Percentiles rank a stretch among this genome's conserved stretches.
phyloP scores from a whole-genome alignment of 2,888 invertebrate genomes.

The Agriopis aurantiaria region DNA sequence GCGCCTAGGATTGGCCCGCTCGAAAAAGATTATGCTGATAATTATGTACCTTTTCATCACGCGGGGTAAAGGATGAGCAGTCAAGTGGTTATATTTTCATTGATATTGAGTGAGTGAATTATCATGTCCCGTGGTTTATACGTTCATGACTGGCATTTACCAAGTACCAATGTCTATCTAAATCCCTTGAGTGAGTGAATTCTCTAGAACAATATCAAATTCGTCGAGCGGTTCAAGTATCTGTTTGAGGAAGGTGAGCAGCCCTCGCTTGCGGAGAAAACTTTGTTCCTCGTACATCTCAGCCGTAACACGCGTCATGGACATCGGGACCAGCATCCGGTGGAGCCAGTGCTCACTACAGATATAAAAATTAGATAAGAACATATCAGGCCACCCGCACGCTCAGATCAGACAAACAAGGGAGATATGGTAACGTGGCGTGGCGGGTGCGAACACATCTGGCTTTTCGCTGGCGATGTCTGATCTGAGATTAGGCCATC shows the following conservation, averaged over 20 bases:
- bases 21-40: no score
- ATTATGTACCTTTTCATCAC: no score
- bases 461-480: no score
- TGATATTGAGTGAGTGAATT: background rate
- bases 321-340: conserved; percentile 96
- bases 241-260: conserved; percentile 95
- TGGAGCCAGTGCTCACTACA: conserved; percentile 95
- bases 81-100: background rate
- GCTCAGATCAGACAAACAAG: no score
- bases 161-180: conserved; percentile 49
- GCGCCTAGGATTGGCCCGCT: no score
- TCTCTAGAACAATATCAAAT: conserved; percentile 94
- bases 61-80: no score
- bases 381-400: no score
- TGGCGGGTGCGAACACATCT: no score
- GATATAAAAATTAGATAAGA: conserved; percentile 46
- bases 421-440: no score
- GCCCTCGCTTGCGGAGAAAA: conserved; percentile 94
- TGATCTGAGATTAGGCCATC: no score
- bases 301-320: conserved; percentile 93
- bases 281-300: conserved; percentile 99
- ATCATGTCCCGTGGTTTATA: background rate
- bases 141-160: background rate
- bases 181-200: conserved; percentile 91
- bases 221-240: conserved; percentile 96